Evolutionary conservation across 2,888 invertebrate genomes (phyloP), one percentile per base, ranked within the genome.

Genomic region (Electrophaes corylata): DNA sequence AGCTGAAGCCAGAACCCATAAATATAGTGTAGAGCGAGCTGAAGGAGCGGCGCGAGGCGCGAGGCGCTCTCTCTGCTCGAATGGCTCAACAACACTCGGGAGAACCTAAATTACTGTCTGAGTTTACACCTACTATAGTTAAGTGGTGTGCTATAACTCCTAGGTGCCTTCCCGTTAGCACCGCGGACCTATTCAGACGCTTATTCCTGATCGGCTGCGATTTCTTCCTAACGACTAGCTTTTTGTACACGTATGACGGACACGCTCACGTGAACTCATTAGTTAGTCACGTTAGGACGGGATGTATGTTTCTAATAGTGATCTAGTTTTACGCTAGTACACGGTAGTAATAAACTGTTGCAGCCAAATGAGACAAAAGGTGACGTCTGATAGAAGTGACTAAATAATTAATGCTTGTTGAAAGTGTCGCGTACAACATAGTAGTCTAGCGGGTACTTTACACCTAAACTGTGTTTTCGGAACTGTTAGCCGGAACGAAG

Each of bases 121-220:
- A 41, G 60, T 58, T 35, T 60, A 60, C 62, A 53, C 60, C 52
- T 61, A 39, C 60, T 46, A 41, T 43, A 29, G 26, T 43, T 44
- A 55, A 62, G 46, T 53, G 47, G 37, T 47, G 41, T 47, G 44
- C 40, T 60, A 53, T 56, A 53, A 57, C 55, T 50, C 53, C 41
- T 57, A 55, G 60, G 60, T 60, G 57, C 55, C 12, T 16, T 41
- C 57, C 39, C 14, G 43, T 43, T 62, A 60, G 64, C 64, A 16
- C 37, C 29, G 44, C 4, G n/a, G 35, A 14, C 14, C 8, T 8
- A 14, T 37, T 3, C 14, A n/a, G 3, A n/a, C 10, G 10, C 16
- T 16, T 10, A 3, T 8, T 37, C 3, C 6, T 10, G 37, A 3
- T 37, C 16, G 14, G 5, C 14, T 6, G 14, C 6, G 12, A 14